phyloP scores from a whole-genome alignment of 2,113 vertebrate genomes.

The Lota lota region DNA sequence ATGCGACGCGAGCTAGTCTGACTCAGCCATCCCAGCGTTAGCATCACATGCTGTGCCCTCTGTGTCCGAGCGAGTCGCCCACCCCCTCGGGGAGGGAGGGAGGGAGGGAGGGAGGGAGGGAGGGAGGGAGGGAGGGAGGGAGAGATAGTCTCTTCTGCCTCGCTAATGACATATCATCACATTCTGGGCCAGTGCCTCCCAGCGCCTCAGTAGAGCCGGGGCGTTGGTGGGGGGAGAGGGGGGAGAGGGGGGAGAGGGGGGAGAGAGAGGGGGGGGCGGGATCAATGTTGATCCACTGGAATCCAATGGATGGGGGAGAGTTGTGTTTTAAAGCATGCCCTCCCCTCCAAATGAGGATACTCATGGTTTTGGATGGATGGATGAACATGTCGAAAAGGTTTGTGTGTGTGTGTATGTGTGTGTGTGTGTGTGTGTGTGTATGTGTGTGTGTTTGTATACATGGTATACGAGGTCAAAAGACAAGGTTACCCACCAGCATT shows the following conservation, averaged over 20 bases:
- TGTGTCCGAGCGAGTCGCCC: conserved; percentile 60
- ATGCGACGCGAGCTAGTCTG: conserved; percentile 45
- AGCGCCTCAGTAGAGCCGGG: conserved; percentile 65
- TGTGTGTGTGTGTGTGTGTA: too few relatives aligned
- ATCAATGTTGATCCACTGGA: conserved; percentile 83
- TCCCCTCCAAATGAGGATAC: too few relatives aligned
- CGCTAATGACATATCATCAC: conserved; percentile 75
- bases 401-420: too few relatives aligned
- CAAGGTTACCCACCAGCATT: too few relatives aligned
- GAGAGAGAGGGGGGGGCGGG: conserved; percentile 19
- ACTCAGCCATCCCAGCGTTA: conserved; percentile 25
- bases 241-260: conserved; percentile 19
- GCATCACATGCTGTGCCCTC: conserved; percentile 47
- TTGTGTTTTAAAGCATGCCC: too few relatives aligned
- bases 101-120: conserved; percentile 38
- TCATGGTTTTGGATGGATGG: too few relatives aligned
- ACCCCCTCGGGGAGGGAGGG: conserved; percentile 54
- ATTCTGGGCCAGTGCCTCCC: conserved; percentile 72
- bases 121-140: conserved; percentile 30
- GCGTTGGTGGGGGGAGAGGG: not conserved
- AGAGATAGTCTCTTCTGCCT: conserved; percentile 66
- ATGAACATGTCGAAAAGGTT: too few relatives aligned
- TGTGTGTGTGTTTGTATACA: too few relatives aligned
- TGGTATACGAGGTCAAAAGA: too few relatives aligned
- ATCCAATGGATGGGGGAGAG: conserved; percentile 40